These are phyloP conservation scores for Enteromius trimaculatus DNA, from an alignment of 2,797 vertebrate genomes.

Conservation along the genomic window DNA sequence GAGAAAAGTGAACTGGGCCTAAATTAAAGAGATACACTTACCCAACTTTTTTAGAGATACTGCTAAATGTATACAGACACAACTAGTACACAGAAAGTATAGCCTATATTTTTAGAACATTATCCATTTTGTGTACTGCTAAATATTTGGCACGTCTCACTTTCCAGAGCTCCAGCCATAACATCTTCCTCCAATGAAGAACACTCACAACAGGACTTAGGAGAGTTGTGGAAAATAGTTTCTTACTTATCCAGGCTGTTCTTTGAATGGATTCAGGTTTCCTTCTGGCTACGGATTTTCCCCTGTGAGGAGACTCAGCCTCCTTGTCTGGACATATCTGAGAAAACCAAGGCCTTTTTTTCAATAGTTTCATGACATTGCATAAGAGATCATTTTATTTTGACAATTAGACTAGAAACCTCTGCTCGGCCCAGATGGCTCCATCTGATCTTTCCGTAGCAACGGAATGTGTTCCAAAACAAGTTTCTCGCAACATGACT, in stretches of 20 bases:
- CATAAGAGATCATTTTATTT: conserved; percentile 38
- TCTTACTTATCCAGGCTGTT: conserved; percentile 23
- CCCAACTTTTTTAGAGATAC: not conserved
- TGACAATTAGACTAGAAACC: conserved; percentile 23
- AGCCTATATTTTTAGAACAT: not conserved
- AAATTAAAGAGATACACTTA: not conserved
- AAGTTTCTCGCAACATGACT: not conserved
- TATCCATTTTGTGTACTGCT: not conserved
- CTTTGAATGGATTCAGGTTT: conserved; percentile 32
- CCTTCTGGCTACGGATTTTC: conserved; percentile 23
- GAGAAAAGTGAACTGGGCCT: not conserved
- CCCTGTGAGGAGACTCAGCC: conserved; percentile 14
- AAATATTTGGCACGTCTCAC: not conserved
- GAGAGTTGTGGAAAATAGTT: conserved; percentile 53
- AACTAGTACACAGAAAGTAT: not conserved
- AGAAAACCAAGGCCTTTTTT: conserved; percentile 8
- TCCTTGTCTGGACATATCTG: conserved; percentile 31
- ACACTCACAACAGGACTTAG: conserved; percentile 40
- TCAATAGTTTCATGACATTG: conserved; percentile 3
- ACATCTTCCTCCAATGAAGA: conserved; percentile 38
- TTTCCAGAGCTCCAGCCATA: conserved; percentile 45
- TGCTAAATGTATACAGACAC: not conserved
- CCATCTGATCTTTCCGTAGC: conserved; percentile 1
- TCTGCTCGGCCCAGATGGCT: conserved; percentile 6
- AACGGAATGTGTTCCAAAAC: conserved; percentile 10